A percentile compares a stretch with the other conserved stretches of the same genome.
Evolutionary conservation across 2,888 invertebrate genomes (phyloP).

Genomic region (Zaprionus lineosus): DNA sequence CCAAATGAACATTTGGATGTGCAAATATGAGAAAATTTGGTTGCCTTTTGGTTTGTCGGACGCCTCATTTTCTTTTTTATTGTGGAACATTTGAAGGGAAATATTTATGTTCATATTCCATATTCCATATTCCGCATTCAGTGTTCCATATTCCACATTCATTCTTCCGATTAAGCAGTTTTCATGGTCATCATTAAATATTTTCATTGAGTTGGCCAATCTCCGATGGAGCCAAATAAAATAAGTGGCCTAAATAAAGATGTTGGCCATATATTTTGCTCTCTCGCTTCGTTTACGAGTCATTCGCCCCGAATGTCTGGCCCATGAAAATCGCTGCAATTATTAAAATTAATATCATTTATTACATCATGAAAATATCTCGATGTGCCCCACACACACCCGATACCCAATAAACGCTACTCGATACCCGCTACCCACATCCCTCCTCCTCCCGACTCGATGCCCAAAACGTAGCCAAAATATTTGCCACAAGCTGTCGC

Average conservation of each 20-base stretch:
- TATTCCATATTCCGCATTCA: too few relatives aligned
- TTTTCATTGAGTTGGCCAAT: constrained; percentile 53
- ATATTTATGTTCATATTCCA: constrained; percentile 20
- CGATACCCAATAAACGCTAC: too few relatives aligned
- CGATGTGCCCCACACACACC: too few relatives aligned
- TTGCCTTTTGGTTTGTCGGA: constrained; percentile 39
- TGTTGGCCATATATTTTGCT: constrained; percentile 49
- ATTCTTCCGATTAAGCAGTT: constrained; percentile 77
- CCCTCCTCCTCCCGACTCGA: too few relatives aligned
- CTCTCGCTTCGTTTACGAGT: constrained; percentile 47
- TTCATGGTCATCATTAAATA: constrained; percentile 74
- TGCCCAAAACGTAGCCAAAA: constrained; percentile 23
- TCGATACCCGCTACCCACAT: too few relatives aligned
- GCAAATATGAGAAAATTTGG: constrained; percentile 49
- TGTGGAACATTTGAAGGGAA: too few relatives aligned
- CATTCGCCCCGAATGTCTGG: constrained; percentile 26
- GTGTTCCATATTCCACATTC: too few relatives aligned
- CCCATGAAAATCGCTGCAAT: constrained; percentile 65
- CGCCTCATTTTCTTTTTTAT: constrained; percentile 51
- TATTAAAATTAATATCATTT: constrained; percentile 80
- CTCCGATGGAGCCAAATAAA: constrained; percentile 48
- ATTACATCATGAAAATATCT: constrained; percentile 76
- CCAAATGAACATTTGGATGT: constrained; percentile 57
- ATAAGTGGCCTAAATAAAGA: constrained; percentile 67
- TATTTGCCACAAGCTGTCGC: constrained; percentile 68